Evolutionary conservation across 2,888 invertebrate genomes (phyloP).

Genomic region (Bhutanitis thaidina): DNA sequence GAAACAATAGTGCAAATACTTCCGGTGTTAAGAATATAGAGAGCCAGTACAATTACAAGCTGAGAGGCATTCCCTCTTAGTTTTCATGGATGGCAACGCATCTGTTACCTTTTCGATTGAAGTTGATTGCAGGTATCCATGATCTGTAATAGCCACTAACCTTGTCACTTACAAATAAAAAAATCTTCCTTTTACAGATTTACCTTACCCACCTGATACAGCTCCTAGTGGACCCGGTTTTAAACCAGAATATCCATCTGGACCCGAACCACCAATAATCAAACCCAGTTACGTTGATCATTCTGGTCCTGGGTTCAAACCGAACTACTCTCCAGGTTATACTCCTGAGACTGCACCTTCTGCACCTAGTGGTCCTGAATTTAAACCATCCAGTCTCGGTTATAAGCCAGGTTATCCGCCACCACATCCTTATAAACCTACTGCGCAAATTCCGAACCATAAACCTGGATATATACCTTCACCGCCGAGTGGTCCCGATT

Average conservation of each 20-base stretch:
- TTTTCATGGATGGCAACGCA: too few relatives aligned
- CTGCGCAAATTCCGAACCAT: neutral
- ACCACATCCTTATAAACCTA: constrained; percentile 10
- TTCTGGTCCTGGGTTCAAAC: constrained; percentile 9
- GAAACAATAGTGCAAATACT: too few relatives aligned
- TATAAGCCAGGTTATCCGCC: constrained; percentile 34
- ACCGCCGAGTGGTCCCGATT: constrained; percentile 22
- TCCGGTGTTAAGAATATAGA: too few relatives aligned
- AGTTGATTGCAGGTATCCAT: too few relatives aligned
- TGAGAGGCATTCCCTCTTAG: too few relatives aligned
- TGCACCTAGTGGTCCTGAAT: constrained; percentile 30
- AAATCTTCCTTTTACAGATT: constrained; percentile 36
- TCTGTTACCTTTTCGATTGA: too few relatives aligned
- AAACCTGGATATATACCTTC: constrained; percentile 17
- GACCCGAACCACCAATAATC: constrained; percentile 20
- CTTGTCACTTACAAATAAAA: too few relatives aligned
- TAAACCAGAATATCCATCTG: constrained; percentile 33
- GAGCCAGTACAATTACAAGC: too few relatives aligned
- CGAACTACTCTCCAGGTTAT: constrained; percentile 16
- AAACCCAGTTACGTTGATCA: constrained; percentile 22
- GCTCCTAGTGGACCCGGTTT: constrained; percentile 38
- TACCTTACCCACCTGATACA: constrained; percentile 38
- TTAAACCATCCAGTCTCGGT: constrained; percentile 32
- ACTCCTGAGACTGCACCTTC: constrained; percentile 20
- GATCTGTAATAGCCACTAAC: too few relatives aligned